Base-by-base conservation (phyloP, 1,140 invertebrate species). In the Micrasema longulum region DNA sequence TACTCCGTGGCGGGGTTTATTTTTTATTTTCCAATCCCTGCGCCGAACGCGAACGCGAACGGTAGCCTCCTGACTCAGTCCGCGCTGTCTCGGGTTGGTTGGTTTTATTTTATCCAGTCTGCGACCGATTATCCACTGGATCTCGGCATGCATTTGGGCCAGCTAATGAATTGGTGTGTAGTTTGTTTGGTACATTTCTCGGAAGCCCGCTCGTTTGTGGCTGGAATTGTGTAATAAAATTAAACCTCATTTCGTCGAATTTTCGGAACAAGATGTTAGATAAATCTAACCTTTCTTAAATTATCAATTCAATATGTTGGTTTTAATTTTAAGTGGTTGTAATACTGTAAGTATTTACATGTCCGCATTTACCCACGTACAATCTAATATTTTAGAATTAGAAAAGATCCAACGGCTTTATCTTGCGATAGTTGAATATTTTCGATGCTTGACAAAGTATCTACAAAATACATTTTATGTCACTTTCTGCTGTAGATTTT, bases 161-260 rank as follows among this genome's bases (percentile, higher is more conserved):
- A 60, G 36, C 55, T 60, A 64, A 64, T 64, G 43, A 64, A 64
- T 64, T 64, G 60, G 20, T 64, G 41, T 64, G 43, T 64, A 64
- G 55, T 64, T 31, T 47, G 60, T 64, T 45, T n/a, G 43, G 41
- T 47, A 47, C 60, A 16, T 23, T 64, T 64, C 60, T 64, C 12
- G 26, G 60, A 64, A 64, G 41, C 14, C 22, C 11, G 60, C 41
- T 64, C 60, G 41, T 64, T 64, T 35, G 60, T 20, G 60, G 38
- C 43, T 47, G 41, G 60, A 47, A 47, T 20, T 64, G 41, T 18
- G 36, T 60, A 60, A 43, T 60, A 41, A 41, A 60, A 60, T 60
- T 31, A 38, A 16, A 38, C 41, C 41, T 60, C 22, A 22, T 43
- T 60, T 43, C 5, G 11, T 60, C 36, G 26, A 55, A 53, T 26